These are phyloP conservation scores for Labroides dimidiatus DNA, from an alignment of 2,797 vertebrate species.

Conservation along the genomic window DNA sequence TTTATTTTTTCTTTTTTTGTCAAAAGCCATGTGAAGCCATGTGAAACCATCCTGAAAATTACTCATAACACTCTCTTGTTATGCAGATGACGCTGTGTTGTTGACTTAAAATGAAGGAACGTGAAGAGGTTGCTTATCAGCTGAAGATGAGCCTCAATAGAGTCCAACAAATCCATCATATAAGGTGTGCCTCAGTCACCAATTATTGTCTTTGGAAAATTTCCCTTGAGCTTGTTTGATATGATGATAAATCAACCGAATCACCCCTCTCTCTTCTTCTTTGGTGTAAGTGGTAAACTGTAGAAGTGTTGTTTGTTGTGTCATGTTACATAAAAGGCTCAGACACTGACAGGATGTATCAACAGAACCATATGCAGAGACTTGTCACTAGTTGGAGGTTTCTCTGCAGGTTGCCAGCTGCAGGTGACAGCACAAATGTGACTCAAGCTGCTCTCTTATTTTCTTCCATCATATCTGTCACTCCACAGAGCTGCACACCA, in stretches of 20 bases:
- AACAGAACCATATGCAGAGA: slow-evolving; percentile 30
- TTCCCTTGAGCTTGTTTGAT: slow-evolving; percentile 5
- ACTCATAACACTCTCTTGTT: not conserved
- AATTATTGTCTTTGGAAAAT: not conserved
- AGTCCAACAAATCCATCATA: too few species aligned
- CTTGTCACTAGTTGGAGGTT: slow-evolving; percentile 48
- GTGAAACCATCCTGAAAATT: not conserved
- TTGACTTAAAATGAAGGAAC: too few species aligned
- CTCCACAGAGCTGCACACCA: slow-evolving; percentile 14
- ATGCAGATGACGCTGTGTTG: not conserved
- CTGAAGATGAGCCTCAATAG: too few species aligned
- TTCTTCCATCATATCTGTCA: slow-evolving; percentile 38
- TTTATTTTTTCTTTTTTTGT: not conserved
- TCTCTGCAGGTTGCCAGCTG: slow-evolving; percentile 62
- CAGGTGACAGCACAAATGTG: slow-evolving; percentile 51
- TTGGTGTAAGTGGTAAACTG: not conserved
- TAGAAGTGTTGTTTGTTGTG: slow-evolving; percentile 35
- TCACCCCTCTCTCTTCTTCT: not conserved
- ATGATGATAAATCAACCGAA: not conserved
- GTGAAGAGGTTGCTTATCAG: too few species aligned
- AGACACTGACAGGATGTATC: slow-evolving; percentile 30
- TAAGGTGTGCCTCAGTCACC: not conserved
- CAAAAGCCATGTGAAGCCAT: not conserved
- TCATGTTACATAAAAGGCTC: slow-evolving; percentile 32
- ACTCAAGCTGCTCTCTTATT: slow-evolving; percentile 61